Conservation (phyloP, 1,140 invertebrate species). For the Atta texana region DNA sequence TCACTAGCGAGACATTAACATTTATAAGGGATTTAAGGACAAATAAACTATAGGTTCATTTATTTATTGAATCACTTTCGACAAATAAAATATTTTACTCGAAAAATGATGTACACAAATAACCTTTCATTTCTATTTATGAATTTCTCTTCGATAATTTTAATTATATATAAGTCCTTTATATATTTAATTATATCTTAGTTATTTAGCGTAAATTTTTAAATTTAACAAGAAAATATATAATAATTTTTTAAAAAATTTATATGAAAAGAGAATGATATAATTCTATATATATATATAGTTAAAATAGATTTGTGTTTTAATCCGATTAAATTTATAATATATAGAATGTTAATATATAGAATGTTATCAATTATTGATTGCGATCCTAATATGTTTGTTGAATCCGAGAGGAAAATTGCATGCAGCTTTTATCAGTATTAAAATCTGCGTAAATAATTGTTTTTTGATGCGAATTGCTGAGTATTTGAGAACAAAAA, state of each 20-base stretch:
- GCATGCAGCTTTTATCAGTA: neutral
- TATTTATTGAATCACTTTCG: neutral
- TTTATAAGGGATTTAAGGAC: neutral
- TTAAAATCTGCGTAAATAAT: constrained; percentile 16
- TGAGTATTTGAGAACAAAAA: neutral
- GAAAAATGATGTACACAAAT: too few species aligned
- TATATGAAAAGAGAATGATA: neutral
- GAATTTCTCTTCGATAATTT: neutral
- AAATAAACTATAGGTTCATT: neutral
- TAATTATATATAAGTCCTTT: neutral
- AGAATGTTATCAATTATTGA: constrained; percentile 8
- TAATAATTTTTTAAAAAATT: neutral
- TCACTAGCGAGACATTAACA: neutral
- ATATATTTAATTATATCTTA: neutral
- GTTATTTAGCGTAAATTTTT: neutral
- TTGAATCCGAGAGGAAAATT: constrained; percentile 5
- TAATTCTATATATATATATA: neutral
- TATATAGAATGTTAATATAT: neutral
- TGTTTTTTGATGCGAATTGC: neutral
- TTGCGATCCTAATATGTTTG: neutral
- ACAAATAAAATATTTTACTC: neutral
- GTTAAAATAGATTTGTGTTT: constrained; percentile 7
- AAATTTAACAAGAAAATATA: neutral
- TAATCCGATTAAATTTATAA: neutral
- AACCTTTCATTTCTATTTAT: neutral